phyloP scores from a whole-genome alignment of 92 coral and sea anemone species.

The Epizoanthus fatuus region DNA sequence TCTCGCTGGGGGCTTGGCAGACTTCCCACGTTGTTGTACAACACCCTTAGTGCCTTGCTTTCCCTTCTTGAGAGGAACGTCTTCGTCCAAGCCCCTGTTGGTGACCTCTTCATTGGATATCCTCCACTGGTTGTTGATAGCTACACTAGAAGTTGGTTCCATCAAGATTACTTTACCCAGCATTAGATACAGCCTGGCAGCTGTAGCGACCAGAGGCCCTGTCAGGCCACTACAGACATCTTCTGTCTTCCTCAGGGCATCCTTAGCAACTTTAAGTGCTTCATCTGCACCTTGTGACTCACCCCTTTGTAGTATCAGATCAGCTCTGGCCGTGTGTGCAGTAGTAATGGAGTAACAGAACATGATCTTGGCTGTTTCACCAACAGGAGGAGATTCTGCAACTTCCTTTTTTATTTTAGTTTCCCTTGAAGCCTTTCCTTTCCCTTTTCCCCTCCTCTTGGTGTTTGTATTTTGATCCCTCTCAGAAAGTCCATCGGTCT shows the following conservation, averaged over 20 bases:
- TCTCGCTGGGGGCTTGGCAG: conserved; percentile 5
- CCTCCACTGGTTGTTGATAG: conserved; percentile 17
- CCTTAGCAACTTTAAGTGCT: conserved; percentile 68
- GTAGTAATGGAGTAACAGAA: conserved; percentile 54
- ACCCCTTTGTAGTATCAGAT: conserved; percentile 58
- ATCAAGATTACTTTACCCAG: conserved; percentile 34
- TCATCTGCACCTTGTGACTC: conserved; percentile 64
- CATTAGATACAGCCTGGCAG: conserved; percentile 64
- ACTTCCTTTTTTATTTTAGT: conserved; percentile 46
- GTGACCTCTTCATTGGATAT: neutral
- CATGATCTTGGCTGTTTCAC: conserved; percentile 56
- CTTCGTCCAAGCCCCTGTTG: neutral
- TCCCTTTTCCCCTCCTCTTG: conserved; percentile 60
- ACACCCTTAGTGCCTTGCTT: neutral
- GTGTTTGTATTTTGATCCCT: conserved; percentile 10
- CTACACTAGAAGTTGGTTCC: conserved; percentile 14
- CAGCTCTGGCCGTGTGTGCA: conserved; percentile 60
- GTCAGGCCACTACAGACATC: conserved; percentile 39
- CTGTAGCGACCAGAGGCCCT: conserved; percentile 38
- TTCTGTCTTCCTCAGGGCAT: conserved; percentile 48
- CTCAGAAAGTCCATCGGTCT: neutral
- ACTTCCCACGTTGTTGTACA: neutral
- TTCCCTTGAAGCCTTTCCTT: conserved; percentile 44
- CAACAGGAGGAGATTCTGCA: conserved; percentile 24
- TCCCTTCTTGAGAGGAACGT: neutral